Evolutionary conservation across 1,140 invertebrate genomes (phyloP), one percentile per base, ranked within the genome.

Genomic region (Drosophila athabasca): DNA sequence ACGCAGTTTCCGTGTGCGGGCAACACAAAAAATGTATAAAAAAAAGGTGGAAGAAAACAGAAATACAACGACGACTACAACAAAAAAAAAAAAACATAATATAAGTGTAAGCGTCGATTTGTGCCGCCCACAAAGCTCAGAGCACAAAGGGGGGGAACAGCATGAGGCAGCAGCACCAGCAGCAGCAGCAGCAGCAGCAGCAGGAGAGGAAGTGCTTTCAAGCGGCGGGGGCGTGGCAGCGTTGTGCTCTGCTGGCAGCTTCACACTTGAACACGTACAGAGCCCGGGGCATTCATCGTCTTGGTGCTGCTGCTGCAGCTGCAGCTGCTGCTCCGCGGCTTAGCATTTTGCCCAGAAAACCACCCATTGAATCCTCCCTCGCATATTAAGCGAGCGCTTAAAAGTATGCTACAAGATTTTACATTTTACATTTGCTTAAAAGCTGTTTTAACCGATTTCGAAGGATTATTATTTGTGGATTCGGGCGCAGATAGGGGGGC

Each of bases 401-500:
- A 83, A 83, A 84, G 79, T 83, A 61, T 67, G 80, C 80, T 84
- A 76, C 71, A 79, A 77, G 75, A 79, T 83, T 79, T 83, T 62
- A 71, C 35, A 75, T 83, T 79, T 83, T 65, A 71, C 80, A 83
- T 83, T 83, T 83, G 75, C 79, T 83, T 83, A 83, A 83, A 83
- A 83, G 80, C 68, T 76, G 74, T 81, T 82, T 45, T 55, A 66
- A 78, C 74, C 74, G 64, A 81, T 78, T 81, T 62, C 59, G 35
- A 48, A 61, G 67, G 54, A 80, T 57, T 73, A 50, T 57, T 73
- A 67, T 72, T 79, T 39, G 11, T 39, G 11, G 35, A 8, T 8
- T 31, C 29, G 8, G 4, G 35, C 3, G 35, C 9, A 3, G 3
- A 35, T 9, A 5, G 35, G 0, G 31, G 9, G 35, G 2, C 29